Evolutionary conservation across 1,140 invertebrate species (phyloP).

Genomic region (Schlechtendalia chinensis): DNA sequence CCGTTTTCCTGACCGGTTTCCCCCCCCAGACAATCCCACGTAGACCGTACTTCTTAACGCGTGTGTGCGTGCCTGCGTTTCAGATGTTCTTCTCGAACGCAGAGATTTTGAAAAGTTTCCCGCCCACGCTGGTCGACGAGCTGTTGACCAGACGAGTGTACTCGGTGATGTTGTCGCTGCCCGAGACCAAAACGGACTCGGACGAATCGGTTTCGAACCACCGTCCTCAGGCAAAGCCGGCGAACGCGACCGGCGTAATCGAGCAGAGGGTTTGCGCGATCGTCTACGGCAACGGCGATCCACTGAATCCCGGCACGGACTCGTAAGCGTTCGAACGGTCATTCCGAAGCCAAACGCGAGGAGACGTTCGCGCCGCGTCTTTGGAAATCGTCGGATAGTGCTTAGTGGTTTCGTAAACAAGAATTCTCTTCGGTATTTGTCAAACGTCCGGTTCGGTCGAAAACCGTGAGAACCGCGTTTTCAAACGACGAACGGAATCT

Average conservation of each 20-base stretch:
- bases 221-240: constrained; percentile 50
- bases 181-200: neutral
- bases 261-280: constrained; percentile 16
- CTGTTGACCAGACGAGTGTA: neutral
- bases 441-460: too few species aligned
- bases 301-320: neutral
- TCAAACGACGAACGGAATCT: too few species aligned
- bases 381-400: too few species aligned
- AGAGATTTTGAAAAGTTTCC: constrained; percentile 5
- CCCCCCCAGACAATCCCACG: too few species aligned
- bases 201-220: constrained; percentile 24
- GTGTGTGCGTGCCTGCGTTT: neutral
- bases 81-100: constrained; percentile 19
- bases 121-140: neutral
- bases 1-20: too few species aligned
- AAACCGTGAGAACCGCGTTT: too few species aligned
- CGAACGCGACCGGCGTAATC: constrained; percentile 42
- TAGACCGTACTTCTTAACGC: too few species aligned
- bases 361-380: too few species aligned
- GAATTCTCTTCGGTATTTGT: too few species aligned
- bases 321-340: constrained; percentile 12
- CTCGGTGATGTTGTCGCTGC: constrained; percentile 8
- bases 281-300: constrained; percentile 25
- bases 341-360: too few species aligned
- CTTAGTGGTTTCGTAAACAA: too few species aligned